Conservation (phyloP, 92 coral and sea anemone genomes). For the Parazoanthus darwini region DNA sequence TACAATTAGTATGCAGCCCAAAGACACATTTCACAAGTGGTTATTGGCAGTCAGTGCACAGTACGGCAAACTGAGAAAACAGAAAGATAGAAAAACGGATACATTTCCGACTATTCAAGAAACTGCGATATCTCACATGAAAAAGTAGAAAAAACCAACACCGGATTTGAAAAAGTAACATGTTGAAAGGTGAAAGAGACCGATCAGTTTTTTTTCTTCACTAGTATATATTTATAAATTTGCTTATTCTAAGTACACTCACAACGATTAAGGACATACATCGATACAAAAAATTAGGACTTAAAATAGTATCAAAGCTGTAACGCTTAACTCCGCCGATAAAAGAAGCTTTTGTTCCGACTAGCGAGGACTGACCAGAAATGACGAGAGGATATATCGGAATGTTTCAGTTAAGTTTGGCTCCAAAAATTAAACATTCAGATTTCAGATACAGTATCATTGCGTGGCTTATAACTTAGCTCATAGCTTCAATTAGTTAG, state of each 20-base stretch:
- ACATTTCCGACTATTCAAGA: not conserved
- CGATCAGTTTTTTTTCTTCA: not conserved
- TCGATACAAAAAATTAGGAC: not conserved
- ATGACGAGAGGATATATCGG: too few species aligned
- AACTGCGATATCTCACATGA: not conserved
- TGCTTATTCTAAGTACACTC: not conserved
- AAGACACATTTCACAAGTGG: conserved; percentile 18
- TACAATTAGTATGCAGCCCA: not conserved
- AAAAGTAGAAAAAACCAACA: not conserved
- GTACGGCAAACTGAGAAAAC: not conserved
- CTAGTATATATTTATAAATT: too few species aligned
- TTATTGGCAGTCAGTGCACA: not conserved
- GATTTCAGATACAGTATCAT: too few species aligned
- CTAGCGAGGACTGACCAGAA: too few species aligned
- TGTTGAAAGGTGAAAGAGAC: not conserved
- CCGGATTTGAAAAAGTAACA: too few species aligned
- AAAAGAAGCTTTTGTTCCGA: not conserved
- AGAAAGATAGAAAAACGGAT: not conserved
- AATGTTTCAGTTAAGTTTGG: too few species aligned
- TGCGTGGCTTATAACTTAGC: too few species aligned
- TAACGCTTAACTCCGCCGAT: not conserved
- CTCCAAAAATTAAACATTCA: too few species aligned
- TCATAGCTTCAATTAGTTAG: too few species aligned
- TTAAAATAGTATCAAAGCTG: not conserved
- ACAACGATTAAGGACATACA: not conserved